Conservation (phyloP, 2,797 vertebrate genomes). For the Apogon hyalosoma region DNA sequence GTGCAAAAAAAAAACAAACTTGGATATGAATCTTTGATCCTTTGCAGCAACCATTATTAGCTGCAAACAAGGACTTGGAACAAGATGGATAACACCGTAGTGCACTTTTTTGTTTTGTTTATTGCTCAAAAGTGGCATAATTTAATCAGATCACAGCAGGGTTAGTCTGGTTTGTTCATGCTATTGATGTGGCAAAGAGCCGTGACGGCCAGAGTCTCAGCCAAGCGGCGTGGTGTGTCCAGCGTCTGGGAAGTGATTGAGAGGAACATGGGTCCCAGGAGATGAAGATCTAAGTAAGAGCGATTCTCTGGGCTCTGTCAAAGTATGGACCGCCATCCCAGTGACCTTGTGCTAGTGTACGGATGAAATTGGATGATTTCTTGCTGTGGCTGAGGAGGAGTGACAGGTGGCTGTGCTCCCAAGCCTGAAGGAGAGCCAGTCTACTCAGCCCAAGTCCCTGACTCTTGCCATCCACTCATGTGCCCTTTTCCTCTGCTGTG, state of each 20-base stretch:
- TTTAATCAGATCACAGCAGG: conserved; percentile 14
- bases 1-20: too few species aligned
- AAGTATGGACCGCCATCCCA: conserved; percentile 75
- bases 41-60: too few species aligned
- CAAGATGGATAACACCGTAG: neutral
- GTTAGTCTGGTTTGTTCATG: conserved; percentile 2
- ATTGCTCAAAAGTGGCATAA: conserved; percentile 8
- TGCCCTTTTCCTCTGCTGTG: conserved; percentile 54
- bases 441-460: conserved; percentile 67
- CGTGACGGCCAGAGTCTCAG: conserved; percentile 45
- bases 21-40: too few species aligned
- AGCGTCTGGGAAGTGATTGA: conserved; percentile 73
- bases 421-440: conserved; percentile 79
- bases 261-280: conserved; percentile 66
- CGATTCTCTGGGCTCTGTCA: conserved; percentile 69
- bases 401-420: conserved; percentile 85
- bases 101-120: neutral
- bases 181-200: conserved; percentile 25
- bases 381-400: conserved; percentile 77
- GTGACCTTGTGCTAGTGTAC: conserved; percentile 76
- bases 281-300: conserved; percentile 76
- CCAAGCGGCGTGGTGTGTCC: conserved; percentile 48
- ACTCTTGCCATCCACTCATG: conserved; percentile 46
- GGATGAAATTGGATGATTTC: conserved; percentile 85
- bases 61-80: neutral